phyloP scores from a whole-genome alignment of 1,140 invertebrate species.

The Drosophila mojavensis region DNA sequence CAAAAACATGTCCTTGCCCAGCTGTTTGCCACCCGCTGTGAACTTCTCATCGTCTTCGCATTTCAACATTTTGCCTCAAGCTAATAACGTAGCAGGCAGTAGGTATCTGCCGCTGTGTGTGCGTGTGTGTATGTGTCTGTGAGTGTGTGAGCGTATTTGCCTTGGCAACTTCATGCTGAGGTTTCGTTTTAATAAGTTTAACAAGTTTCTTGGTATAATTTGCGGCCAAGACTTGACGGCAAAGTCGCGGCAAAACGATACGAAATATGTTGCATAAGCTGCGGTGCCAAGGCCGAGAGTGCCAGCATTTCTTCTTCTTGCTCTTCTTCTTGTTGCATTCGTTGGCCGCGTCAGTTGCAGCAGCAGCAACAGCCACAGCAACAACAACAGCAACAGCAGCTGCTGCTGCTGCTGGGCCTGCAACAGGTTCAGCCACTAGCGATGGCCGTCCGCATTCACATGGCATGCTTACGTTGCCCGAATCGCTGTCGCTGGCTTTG shows the following conservation, averaged over 20 bases:
- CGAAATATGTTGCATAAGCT: constrained; percentile 41
- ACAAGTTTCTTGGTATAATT: constrained; percentile 82
- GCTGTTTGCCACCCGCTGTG: constrained; percentile 41
- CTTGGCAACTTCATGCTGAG: constrained; percentile 74
- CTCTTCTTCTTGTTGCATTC: not conserved
- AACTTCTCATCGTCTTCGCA: constrained; percentile 25
- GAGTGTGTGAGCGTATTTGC: constrained; percentile 55
- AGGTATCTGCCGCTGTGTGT: not conserved
- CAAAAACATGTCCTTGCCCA: constrained; percentile 31
- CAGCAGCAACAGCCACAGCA: constrained; percentile 6
- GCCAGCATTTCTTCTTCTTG: not conserved
- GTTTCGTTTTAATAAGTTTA: constrained; percentile 83
- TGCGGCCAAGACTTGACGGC: constrained; percentile 58
- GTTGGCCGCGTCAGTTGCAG: not conserved
- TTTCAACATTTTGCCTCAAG: constrained; percentile 36
- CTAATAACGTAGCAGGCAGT: constrained; percentile 12
- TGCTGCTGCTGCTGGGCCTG: constrained; percentile 2
- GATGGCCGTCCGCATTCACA: constrained; percentile 17
- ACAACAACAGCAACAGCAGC: not conserved
- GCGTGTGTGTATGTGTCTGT: constrained; percentile 21
- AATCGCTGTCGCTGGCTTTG: constrained; percentile 25
- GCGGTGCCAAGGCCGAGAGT: not conserved
- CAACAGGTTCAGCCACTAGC: constrained; percentile 39
- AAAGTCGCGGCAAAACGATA: constrained; percentile 34
- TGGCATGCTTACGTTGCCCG: constrained; percentile 29